A percentile compares a stretch with the other conserved stretches of the same genome.
Evolutionary conservation across 1,140 invertebrate genomes (phyloP).

Genomic region (Nixonia krombeini): DNA sequence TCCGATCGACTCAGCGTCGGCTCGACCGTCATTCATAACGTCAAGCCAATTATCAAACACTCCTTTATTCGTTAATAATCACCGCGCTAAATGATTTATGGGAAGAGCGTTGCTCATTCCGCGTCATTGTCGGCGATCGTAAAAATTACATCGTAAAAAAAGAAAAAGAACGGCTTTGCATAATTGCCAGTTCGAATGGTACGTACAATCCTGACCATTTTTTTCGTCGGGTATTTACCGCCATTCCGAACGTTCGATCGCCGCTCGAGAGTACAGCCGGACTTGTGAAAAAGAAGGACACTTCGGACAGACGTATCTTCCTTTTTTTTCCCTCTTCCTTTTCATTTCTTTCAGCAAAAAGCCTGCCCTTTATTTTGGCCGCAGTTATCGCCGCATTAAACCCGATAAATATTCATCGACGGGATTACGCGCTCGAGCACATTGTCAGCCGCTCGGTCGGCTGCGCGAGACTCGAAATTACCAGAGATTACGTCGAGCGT

Average conservation of each 20-base stretch:
- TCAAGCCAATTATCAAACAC: not conserved
- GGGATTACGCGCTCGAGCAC: constrained; percentile 27
- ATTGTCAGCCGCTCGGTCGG: constrained; percentile 14
- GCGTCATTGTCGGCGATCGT: too few species aligned
- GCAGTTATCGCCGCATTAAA: constrained; percentile 13
- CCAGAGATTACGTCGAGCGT: constrained; percentile 29
- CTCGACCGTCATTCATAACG: not conserved
- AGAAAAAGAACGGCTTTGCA: too few species aligned
- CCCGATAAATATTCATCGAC: constrained; percentile 29
- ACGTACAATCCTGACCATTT: too few species aligned
- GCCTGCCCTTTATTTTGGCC: constrained; percentile 3
- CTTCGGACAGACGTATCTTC: too few species aligned
- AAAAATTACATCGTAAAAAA: too few species aligned
- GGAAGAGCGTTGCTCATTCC: too few species aligned
- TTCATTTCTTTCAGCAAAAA: not conserved
- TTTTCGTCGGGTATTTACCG: too few species aligned
- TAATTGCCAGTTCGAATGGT: too few species aligned
- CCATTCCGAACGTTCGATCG: too few species aligned
- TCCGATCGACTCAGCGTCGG: not conserved
- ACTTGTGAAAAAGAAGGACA: not conserved
- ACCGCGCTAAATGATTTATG: too few species aligned
- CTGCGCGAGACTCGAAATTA: constrained; percentile 26
- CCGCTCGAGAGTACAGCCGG: too few species aligned
- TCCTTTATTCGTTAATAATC: too few species aligned
- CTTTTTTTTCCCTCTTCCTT: not conserved